phyloP scores from a whole-genome alignment of 2,113 vertebrate species.

The Amblyornis subalaris region DNA sequence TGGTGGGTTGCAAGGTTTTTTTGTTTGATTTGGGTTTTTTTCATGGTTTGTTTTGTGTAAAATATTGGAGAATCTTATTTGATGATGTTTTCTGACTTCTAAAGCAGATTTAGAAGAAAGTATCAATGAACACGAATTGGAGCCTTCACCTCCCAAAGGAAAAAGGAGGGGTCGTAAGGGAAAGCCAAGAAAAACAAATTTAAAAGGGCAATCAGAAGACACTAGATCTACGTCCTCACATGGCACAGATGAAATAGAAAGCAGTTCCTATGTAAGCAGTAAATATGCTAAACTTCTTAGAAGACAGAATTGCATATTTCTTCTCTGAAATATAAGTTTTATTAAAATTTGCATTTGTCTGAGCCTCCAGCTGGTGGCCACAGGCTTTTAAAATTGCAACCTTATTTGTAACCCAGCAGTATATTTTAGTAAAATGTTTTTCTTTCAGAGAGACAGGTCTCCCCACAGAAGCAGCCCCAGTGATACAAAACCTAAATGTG shows the following conservation, averaged over 20 bases:
- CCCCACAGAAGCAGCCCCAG: constrained; percentile 90
- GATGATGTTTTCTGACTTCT: constrained; percentile 54
- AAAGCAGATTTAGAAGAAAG: constrained; percentile 84
- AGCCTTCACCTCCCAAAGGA: constrained; percentile 86
- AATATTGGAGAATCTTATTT: neutral
- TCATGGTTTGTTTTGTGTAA: neutral
- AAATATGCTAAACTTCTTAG: constrained; percentile 53
- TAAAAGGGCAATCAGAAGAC: constrained; percentile 90
- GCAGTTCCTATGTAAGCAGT: constrained; percentile 90
- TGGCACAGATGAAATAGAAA: constrained; percentile 91
- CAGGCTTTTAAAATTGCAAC: constrained; percentile 41
- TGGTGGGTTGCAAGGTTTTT: neutral
- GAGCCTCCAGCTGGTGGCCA: constrained; percentile 59
- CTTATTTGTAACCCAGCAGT: constrained; percentile 54
- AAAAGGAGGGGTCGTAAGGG: constrained; percentile 90
- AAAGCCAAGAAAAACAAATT: constrained; percentile 80
- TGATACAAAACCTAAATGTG: constrained; percentile 93
- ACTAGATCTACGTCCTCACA: constrained; percentile 92
- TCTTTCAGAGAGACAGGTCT: constrained; percentile 90
- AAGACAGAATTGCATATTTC: constrained; percentile 32
- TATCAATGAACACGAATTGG: constrained; percentile 88
- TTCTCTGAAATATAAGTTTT: constrained; percentile 6
- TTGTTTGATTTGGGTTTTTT: neutral
- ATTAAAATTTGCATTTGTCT: constrained; percentile 20
- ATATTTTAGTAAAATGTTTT: constrained; percentile 65